phyloP scores from a whole-genome alignment of 2,797 vertebrate genomes.

The Denticeps clupeoides region DNA sequence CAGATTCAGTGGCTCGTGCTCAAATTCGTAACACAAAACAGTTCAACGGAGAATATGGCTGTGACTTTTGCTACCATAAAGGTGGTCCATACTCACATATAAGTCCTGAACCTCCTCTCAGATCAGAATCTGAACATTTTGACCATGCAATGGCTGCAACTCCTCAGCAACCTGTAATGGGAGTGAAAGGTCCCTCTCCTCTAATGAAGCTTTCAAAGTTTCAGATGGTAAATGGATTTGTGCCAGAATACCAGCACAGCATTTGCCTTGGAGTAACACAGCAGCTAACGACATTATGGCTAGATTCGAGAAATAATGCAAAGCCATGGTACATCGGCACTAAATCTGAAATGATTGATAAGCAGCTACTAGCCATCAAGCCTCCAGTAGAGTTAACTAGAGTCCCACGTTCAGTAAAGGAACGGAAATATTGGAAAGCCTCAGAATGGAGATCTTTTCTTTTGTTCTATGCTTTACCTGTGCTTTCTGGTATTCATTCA shows the following conservation, averaged over 20 bases:
- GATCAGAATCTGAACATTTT: too few relatives aligned
- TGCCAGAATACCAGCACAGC: slow-evolving; percentile 27
- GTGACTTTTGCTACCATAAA: too few relatives aligned
- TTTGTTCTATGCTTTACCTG: slow-evolving; percentile 13
- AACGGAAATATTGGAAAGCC: slow-evolving; percentile 25
- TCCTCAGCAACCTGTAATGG: slow-evolving; percentile 10
- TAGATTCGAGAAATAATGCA: slow-evolving; percentile 15
- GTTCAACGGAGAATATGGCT: too few relatives aligned
- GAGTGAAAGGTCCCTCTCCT: slow-evolving; percentile 17
- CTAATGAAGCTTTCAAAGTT: slow-evolving; percentile 23
- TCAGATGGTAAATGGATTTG: slow-evolving; percentile 24
- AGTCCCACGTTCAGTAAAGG: too few relatives aligned
- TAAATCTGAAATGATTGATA: slow-evolving; percentile 8
- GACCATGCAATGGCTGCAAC: slow-evolving; percentile 22
- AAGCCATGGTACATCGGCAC: slow-evolving; percentile 12
- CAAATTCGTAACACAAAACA: too few relatives aligned
- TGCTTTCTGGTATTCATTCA: slow-evolving; percentile 9
- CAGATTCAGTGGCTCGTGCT: too few relatives aligned
- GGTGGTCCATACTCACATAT: too few relatives aligned
- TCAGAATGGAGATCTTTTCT: slow-evolving; percentile 20
- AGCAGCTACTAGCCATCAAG: slow-evolving; percentile 4
- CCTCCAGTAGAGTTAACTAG: slow-evolving; percentile 15
- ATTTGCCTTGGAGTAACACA: slow-evolving; percentile 24
- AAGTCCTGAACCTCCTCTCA: too few relatives aligned
- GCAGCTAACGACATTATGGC: slow-evolving; percentile 14